Base-by-base conservation (phyloP, 2,888 invertebrate species). In the Frankliniella fusca region DNA sequence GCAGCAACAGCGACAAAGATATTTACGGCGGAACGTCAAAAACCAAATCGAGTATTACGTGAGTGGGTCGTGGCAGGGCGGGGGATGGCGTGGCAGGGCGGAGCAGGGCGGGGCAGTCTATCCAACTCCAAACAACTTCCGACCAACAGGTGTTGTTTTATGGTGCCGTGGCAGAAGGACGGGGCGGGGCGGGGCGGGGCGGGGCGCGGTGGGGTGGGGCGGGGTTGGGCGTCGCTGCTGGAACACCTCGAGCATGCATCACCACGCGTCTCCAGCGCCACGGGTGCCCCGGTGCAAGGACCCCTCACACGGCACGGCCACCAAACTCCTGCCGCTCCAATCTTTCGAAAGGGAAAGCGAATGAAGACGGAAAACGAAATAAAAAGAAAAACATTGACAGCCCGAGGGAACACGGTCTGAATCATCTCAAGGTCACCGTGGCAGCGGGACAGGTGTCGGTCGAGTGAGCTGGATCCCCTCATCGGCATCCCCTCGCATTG, bases 381-480 rank as follows among this genome's bases (percentile, higher is more conserved):
- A 5, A 38, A 38, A 38, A 3, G 5, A 38, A 38, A 38, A 38
- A 2, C 2, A 3, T 38, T 38, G 38, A 38, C 38, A 38, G 38
- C 38, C 38, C 38, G 38, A 38, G 38, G 5, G 38, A 5, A 38
- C 2, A 38, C 2, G 38, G 38, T 38, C 3, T 38, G 2, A 38
- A 38, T 38, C 38, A 38, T 38, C 38, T 38, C 38, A 38, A 38
- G 38, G 38, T 38, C 38, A 38, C 5, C 2, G 80, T 82, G 61
- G 82, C 5, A 38, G 80, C 83, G 61, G 82, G 81, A 81, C 80
- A 76, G 81, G 48, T 82, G 82, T 81, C 82, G 82, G 76, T 79
- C 76, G 80, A 50, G 81, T 82, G 80, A 81, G 83, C 82, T 82
- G n/a, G n/a, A 82, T 83, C 80, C 83, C 83, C 82, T n/a, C n/a